Base-by-base conservation (phyloP, 2,797 vertebrate species). In the Sarcoramphus papa region DNA sequence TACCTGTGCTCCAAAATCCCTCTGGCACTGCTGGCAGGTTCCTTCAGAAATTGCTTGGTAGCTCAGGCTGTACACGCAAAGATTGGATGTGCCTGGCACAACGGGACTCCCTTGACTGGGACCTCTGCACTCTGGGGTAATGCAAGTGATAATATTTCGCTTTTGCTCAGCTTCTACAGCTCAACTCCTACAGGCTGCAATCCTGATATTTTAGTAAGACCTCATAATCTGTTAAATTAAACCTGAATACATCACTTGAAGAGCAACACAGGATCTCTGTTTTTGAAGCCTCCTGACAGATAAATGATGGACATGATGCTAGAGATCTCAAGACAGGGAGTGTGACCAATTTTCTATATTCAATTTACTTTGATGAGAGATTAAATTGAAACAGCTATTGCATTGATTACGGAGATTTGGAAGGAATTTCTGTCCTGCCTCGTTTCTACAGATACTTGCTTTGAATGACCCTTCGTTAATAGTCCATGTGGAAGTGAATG, bases 381-480 rank as follows among this genome's bases (percentile, higher is more conserved):
- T 82, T 63, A 84, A 88, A 53, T n/a, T 74, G 76, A 75, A 76
- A 59, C 20, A 74, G 45, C 23, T 73, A 6, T 75, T 93, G 50
- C 89, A 77, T 10, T 22, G 47, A 73, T 89, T 51, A 50, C 6
- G 9, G 47, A 76, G 33, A 24, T 48, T 33, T 68, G 37, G 40
- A 69, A 73, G 51, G 57, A 85, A 73, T 76, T 92, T 85, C 54
- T 73, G 30, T 74, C 37, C 62, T 69, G 48, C 56, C 48, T 91
- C 2, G 1, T 96, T 96, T 96, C 62, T 80, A 45, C 63, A 91
- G 80, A 37, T 27, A 54, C 54, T 56, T 82, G 21, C 35, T 83
- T 90, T 75, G 79, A 93, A 89, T 92, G 85, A 85, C 84, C 72
- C 57, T 94, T 88, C 48, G 78, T 91, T 92, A 81, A 51, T 41